Base-by-base conservation (phyloP, 2,888 invertebrate genomes). In the Ichneumoninae sp. region DNA sequence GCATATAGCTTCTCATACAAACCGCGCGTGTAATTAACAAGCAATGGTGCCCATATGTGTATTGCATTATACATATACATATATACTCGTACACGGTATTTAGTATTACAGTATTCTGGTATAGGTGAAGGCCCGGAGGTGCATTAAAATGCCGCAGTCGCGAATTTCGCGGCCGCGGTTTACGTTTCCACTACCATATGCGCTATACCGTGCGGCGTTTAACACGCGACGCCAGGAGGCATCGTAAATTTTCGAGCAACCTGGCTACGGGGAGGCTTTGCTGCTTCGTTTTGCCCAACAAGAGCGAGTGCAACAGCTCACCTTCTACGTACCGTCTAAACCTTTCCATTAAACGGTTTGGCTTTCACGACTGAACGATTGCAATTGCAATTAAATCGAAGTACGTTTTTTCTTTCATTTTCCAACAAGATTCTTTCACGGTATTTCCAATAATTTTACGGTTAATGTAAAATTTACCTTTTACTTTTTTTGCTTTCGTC, bases 111-210 rank as follows among this genome's bases (percentile, higher is more conserved):
- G 69, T 52, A 76, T 79, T 75, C 69, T 30, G 60, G 78, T 74
- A 50, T 81, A 65, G 74, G 70, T 75, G 52, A 26, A 78, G 82
- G 85, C 85, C 71, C 81, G 85, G 83, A 86, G 85, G 83, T 88
- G 83, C 87, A 87, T 88, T 88, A 88, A 88, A 88, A 88, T 86
- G 87, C 87, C 87, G 87, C 87, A 88, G 87, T 88, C 75, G 85
- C 85, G 87, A 88, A 88, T 88, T 90, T 89, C 89, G 88, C 88
- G 87, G 87, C 83, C 83, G 87, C 86, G 86, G 87, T 82, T 85
- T 82, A 83, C 84, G 80, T 75, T 86, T 85, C 83, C 80, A 83
- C 87, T 87, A 50, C 87, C 87, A 88, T 90, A 90, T 88, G 89
- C 89, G 89, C 75, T 85, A 74, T 54, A 65, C 26, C 68, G 66